These are phyloP conservation scores for Lepus townsendii DNA, from an alignment of 2,797 vertebrate species.

Conservation along the genomic window DNA sequence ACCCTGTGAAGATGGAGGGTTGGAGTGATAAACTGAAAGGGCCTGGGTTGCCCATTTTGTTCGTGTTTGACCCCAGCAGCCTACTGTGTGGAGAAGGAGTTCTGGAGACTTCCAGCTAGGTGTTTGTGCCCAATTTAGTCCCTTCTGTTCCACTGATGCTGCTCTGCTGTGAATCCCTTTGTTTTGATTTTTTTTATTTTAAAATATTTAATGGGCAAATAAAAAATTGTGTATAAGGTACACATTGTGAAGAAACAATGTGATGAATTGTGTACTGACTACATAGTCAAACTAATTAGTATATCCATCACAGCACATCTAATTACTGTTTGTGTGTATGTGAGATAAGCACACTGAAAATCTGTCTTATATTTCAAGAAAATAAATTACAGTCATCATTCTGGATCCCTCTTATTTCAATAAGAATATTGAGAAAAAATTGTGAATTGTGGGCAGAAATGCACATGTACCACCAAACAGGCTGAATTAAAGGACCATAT, in stretches of 20 bases:
- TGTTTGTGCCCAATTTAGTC: too few relatives aligned
- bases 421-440: not conserved
- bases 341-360: not conserved
- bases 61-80: not conserved
- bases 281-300: not conserved
- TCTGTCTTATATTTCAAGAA: not conserved
- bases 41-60: not conserved
- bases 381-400: not conserved
- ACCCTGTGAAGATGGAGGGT: not conserved
- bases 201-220: not conserved
- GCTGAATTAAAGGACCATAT: not conserved
- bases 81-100: not conserved
- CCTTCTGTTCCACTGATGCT: too few relatives aligned
- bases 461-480: not conserved
- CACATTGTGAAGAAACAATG: too few relatives aligned
- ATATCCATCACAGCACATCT: not conserved
- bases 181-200: not conserved
- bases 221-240: not conserved
- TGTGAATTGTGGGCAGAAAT: not conserved
- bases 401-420: not conserved
- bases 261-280: not conserved
- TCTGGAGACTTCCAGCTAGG: accelerated
- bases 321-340: not conserved
- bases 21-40: not conserved
- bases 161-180: not conserved